Conservation (phyloP, 2,888 invertebrate genomes). For the Doris montereyensis region DNA sequence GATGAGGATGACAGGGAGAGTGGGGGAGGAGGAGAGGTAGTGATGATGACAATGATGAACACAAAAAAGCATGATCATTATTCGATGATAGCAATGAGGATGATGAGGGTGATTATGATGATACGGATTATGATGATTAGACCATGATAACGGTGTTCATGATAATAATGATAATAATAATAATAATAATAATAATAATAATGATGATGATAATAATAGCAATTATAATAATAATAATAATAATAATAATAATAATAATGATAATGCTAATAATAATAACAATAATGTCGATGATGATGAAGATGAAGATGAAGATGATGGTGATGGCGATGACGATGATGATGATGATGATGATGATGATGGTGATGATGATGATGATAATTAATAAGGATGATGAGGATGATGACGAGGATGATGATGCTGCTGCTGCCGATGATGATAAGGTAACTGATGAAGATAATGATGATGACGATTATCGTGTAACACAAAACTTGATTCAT, state of each 20-base stretch:
- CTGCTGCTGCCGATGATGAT: too few relatives aligned
- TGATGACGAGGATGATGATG: neutral
- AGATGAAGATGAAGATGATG: slow-evolving; percentile 30
- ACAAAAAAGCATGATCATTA: too few relatives aligned
- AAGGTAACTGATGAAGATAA: too few relatives aligned
- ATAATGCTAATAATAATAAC: slow-evolving; percentile 7
- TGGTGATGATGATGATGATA: slow-evolving; percentile 29
- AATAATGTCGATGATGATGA: slow-evolving; percentile 27
- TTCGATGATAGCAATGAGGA: too few relatives aligned
- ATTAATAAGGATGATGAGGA: neutral
- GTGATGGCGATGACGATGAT: slow-evolving; percentile 28
- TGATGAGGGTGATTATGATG: too few relatives aligned
- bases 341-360: slow-evolving; percentile 30
- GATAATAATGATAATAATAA: neutral
- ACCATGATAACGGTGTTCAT: neutral
- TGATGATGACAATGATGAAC: too few relatives aligned
- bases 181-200: neutral
- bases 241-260: slow-evolving; percentile 16
- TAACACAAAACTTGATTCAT: too few relatives aligned
- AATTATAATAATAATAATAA: neutral
- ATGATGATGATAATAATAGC: neutral
- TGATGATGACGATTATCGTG: too few relatives aligned
- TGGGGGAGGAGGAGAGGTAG: too few relatives aligned
- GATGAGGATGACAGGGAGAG: too few relatives aligned
- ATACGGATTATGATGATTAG: too few relatives aligned